Evolutionary conservation across 2,888 invertebrate species (phyloP), one percentile per base, ranked within the genome.

Genomic region (Polymixis flavicincta): DNA sequence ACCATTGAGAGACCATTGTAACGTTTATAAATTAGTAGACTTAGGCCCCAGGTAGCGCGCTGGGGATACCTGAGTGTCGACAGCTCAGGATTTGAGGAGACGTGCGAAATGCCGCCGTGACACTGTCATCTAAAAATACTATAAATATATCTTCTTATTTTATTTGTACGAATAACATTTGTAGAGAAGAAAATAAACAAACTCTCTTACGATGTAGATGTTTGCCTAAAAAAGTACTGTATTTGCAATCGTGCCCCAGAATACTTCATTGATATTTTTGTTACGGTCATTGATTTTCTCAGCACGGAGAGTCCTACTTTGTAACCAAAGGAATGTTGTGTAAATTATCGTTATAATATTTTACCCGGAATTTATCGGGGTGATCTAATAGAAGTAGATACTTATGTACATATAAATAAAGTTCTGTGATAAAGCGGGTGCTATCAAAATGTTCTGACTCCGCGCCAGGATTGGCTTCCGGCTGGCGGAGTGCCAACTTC

Each of bases 401-500:
- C 79, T 85, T 80, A 79, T 85, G 80, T 84, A 82, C 74, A 82
- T 80, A 88, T 87, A 83, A 87, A 87, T 88, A 87, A 87, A 84
- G 78, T 87, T 88, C 71, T 78, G 80, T 85, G 85, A 92, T 93
- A 94, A 91, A 92, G 88, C 91, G 85, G 87, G 89, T 90, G 86
- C 89, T 93, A 93, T 93, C 94, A 92, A 92, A 93, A 92, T 92
- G 92, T 92, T 92, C 93, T 91, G 93, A 92, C 89, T 91, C 88
- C 80, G 92, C 91, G 93, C 94, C 94, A 94, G 93, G 90, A 94
- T 93, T 92, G 91, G 91, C 91, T 93, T 92, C 92, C 92, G 90
- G 85, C 92, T 96, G 96, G 95, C 94, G 80, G 42, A 75, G 78
- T 59, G 94, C 95, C 95, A 96, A 91, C 79, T 89, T 89, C 89